phyloP scores from a whole-genome alignment of 2,888 invertebrate genomes.

The Odontocerum albicorne region DNA sequence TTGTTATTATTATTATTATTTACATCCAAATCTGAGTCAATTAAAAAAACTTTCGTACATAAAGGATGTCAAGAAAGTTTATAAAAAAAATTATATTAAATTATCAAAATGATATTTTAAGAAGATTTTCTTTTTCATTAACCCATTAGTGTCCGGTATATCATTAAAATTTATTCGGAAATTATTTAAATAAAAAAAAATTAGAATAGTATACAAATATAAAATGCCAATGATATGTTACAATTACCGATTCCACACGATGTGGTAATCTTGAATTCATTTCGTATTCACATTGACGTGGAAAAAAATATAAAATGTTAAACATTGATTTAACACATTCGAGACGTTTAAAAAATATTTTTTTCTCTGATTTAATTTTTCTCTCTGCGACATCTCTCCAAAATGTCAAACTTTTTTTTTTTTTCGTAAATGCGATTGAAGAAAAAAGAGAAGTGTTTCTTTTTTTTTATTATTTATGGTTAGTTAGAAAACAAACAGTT shows the following conservation, averaged over 20 bases:
- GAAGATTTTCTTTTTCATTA: not conserved
- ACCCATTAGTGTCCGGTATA: conserved; percentile 1
- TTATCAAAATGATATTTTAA: not conserved
- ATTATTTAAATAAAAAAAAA: conserved; percentile 1
- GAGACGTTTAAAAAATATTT: not conserved
- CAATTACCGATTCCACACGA: not conserved
- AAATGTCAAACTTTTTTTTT: too few relatives aligned
- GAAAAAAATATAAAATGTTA: not conserved
- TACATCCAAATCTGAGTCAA: too few relatives aligned
- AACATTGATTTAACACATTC: not conserved
- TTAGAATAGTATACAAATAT: conserved; percentile 10
- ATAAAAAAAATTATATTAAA: not conserved
- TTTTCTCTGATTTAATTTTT: not conserved
- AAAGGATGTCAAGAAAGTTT: not conserved
- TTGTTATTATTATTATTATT: too few relatives aligned
- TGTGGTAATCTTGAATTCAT: not conserved
- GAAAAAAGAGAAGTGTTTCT: too few relatives aligned
- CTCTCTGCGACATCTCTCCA: too few relatives aligned
- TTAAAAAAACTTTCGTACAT: not conserved
- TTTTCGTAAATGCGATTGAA: too few relatives aligned
- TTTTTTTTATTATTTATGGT: too few relatives aligned
- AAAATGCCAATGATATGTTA: not conserved
- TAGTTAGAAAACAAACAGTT: too few relatives aligned
- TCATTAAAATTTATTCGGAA: not conserved
- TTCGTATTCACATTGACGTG: not conserved